Evolutionary conservation across 1,140 invertebrate genomes (phyloP), one percentile per base, ranked within the genome.

Genomic region (Rhagoletis pomonella): DNA sequence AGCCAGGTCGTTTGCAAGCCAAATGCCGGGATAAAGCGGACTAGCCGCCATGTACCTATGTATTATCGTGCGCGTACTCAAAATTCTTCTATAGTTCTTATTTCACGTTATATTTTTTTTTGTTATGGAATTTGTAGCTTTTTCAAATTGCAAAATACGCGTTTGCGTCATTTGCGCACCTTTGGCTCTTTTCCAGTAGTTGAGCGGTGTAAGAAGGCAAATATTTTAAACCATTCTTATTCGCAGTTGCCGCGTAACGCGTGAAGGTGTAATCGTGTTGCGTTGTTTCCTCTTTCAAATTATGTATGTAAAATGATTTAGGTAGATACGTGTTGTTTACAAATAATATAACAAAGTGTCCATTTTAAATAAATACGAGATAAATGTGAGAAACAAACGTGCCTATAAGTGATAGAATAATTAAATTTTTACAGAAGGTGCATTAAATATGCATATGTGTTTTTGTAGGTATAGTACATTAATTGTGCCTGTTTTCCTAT

Each of bases 161-260:
- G 73, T 81, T 81, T 81, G 73, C 73, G 47, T 81, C 47, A 50
- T 55, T 55, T 55, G 73, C 17, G 1, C 47, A 81, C 47, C 73
- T 81, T 55, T 81, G 47, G 44, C 47, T 62, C 73, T 50, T 42
- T 55, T 29, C 42, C 19, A n/a, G 44, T 29, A 55, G 17, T n/a
- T 81, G 47, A 69, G 67, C 73, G 87, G 88, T 88, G 87, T 88
- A 87, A 87, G 88, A 88, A 86, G 50, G 58, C 88, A 87, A 87
- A 87, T 64, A 64, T 87, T 87, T 87, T 81, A 58, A 81, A 42
- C 47, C 73, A 67, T 47, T 47, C 55, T 65, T 77, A 86, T 81
- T 86, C 47, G 77, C 86, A 88, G 88, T 88, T 88, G 73, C 64
- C 85, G 87, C 84, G 65, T 73, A 84, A 87, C 87, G 58, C 86